A percentile compares a stretch with the other conserved stretches of the same genome.
Evolutionary conservation across 2,113 vertebrate genomes (phyloP).

Genomic region (Opisthocomus hoazin): DNA sequence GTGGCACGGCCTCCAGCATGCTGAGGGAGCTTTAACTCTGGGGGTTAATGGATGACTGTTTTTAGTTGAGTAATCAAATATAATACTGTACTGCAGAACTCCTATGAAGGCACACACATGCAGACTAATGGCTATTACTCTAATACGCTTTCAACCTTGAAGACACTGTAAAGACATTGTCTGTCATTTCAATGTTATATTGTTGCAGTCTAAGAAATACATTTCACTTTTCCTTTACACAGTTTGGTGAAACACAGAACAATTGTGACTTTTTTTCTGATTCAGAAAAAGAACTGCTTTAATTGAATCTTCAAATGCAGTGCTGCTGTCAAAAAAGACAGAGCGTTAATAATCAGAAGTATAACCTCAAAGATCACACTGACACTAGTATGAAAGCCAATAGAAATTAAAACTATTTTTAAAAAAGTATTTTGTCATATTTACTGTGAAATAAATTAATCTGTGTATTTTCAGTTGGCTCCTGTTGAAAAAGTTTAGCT

Average conservation of each 20-base stretch:
- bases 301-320: not conserved
- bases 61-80: slow-evolving; percentile 55
- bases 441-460: not conserved
- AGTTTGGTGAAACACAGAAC: not conserved
- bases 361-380: not conserved
- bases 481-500: not conserved
- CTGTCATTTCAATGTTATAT: not conserved
- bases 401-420: not conserved
- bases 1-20: not conserved
- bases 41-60: slow-evolving; percentile 44
- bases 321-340: not conserved
- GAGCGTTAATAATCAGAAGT: not conserved
- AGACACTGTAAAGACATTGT: slow-evolving; percentile 17
- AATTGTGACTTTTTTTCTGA: not conserved
- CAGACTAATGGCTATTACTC: slow-evolving; percentile 46
- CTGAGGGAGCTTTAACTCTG: not conserved
- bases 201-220: not conserved
- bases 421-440: not conserved
- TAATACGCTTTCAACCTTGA: slow-evolving; percentile 61
- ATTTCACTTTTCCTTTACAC: not conserved
- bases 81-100: slow-evolving; percentile 2
- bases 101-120: not conserved
- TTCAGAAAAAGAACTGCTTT: not conserved
- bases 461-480: not conserved
- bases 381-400: not conserved